Evolutionary conservation across 2,113 vertebrate genomes (phyloP), one percentile per base, ranked within the genome.

Genomic region (Coreoperca whiteheadi): DNA sequence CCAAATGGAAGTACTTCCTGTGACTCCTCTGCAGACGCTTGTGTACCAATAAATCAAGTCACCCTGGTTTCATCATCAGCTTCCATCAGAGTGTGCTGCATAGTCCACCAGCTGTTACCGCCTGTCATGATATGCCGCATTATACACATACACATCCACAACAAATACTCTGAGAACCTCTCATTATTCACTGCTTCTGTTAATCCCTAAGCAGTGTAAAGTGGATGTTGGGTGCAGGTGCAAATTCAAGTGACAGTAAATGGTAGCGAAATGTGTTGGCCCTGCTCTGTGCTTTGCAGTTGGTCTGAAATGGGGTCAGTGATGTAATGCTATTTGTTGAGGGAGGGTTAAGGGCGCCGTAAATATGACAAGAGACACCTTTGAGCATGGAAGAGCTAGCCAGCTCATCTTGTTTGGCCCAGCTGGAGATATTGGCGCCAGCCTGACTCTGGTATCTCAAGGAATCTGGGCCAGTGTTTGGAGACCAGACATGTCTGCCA

Each of bases 41-140:
- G 84, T 54, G 60, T 73, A 85, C 81, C 67, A 90, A 91, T 92
- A 92, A 93, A 94, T 93, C 91, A 90, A 77, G 89, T 73, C 88
- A 86, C 43, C 28, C 72, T 37, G 51, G 91, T 94, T 94, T 93
- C 92, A 91, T 94, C 93, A 93, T 93, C 88, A 79, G 80, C 79
- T 72, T 68, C 73, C 74, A 79, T 86, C 65, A 81, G 76, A 71
- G 79, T 68, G 79, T 60, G 23, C 60, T 18, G 66, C 85, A 50
- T 85, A 70, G 74, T 74, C 68, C 66, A 77, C 73, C 90, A 93
- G 92, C 93, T 94, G 93, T 81, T 82, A 70, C 81, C 56, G 67
- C 77, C 87, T 83, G 80, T 94, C 93, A 90, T 70, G 60, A 73
- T 67, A 79, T 14, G 28, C 74, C 85, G 84, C 76, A 87, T 60